Evolutionary conservation across 2,797 vertebrate genomes (phyloP).

Genomic region (Oryzias sinensis): DNA sequence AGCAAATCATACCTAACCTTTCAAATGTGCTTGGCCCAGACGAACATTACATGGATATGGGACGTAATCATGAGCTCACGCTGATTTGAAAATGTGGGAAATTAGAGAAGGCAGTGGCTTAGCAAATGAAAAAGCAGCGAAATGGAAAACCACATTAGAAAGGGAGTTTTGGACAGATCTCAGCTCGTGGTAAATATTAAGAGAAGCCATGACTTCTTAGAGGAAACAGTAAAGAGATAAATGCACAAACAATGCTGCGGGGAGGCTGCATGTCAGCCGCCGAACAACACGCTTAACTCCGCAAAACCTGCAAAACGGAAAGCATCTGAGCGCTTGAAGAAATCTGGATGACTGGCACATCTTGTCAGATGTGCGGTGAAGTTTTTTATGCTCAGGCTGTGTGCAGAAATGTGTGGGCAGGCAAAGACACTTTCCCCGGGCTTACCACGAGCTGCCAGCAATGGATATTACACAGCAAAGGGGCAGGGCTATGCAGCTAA

Average conservation of each 20-base stretch:
- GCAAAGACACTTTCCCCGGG: slow-evolving; percentile 25
- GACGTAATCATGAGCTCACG: slow-evolving; percentile 53
- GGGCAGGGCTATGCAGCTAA: slow-evolving; percentile 15
- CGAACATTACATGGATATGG: slow-evolving; percentile 59
- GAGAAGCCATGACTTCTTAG: slow-evolving; percentile 55
- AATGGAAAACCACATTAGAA: slow-evolving; percentile 51
- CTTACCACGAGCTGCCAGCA: slow-evolving; percentile 31
- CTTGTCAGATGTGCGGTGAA: slow-evolving; percentile 38
- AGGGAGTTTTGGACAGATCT: slow-evolving; percentile 29
- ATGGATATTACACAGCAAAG: slow-evolving; percentile 39
- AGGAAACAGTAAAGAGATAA: slow-evolving; percentile 40
- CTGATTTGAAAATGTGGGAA: slow-evolving; percentile 48
- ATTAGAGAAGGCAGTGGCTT: slow-evolving; percentile 52
- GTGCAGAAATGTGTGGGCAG: slow-evolving; percentile 4
- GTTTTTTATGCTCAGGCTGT: slow-evolving; percentile 7
- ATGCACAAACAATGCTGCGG: slow-evolving; percentile 44
- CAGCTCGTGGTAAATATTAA: slow-evolving; percentile 20
- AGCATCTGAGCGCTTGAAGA: slow-evolving; percentile 53
- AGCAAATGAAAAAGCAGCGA: slow-evolving; percentile 49
- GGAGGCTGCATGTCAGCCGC: slow-evolving; percentile 20
- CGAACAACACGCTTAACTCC: slow-evolving; percentile 27
- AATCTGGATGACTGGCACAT: slow-evolving; percentile 60
- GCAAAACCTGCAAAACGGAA: slow-evolving; percentile 36
- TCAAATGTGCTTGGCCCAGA: slow-evolving; percentile 51
- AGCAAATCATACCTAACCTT: slow-evolving; percentile 63